Evolutionary conservation across 2,888 invertebrate genomes (phyloP), one percentile per base, ranked within the genome.

Genomic region (Plebejus argus): DNA sequence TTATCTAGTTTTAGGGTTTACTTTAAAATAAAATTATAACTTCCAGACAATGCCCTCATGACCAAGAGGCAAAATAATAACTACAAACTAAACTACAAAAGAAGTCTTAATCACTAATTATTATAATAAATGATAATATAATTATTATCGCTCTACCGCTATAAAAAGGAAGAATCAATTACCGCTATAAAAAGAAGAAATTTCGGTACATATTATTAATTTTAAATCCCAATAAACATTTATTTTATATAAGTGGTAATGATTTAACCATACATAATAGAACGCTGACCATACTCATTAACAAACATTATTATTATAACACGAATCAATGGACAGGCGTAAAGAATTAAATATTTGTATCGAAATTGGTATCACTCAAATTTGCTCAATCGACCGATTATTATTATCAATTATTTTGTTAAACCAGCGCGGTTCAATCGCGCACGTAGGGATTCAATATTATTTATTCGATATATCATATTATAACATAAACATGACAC

Each of bases 301-400:
- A 66, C 33, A 66, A 66, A 33, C 28, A 66, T 33, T 66, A 66
- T 33, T 66, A 66, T 66, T 28, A 66, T 66, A 33, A 28, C 66
- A 66, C 15, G 66, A 66, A 33, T 66, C 66, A 66, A 66, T 66
- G 66, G 28, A 66, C 15, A 7, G 28, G 66, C 15, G 66, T 28
- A 66, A 66, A 18, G 33, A 66, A 66, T 66, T 66, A 66, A 66
- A 66, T 66, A 66, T 66, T 66, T 66, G 66, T 33, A 28, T 33
- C 28, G 66, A 66, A 66, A 66, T 66, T 66, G 66, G 66, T 66
- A 66, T 66, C 66, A 33, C 28, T 66, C 66, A 66, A 66, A 66
- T 66, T 66, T 66, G 66, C 15, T 66, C 66, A 66, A 66, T 66
- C 28, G 33, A 66, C 66, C 66, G 66, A 66, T 66, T 66, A 66